Evolutionary conservation across 2,888 invertebrate genomes (phyloP).

Genomic region (Craniophora ligustri): DNA sequence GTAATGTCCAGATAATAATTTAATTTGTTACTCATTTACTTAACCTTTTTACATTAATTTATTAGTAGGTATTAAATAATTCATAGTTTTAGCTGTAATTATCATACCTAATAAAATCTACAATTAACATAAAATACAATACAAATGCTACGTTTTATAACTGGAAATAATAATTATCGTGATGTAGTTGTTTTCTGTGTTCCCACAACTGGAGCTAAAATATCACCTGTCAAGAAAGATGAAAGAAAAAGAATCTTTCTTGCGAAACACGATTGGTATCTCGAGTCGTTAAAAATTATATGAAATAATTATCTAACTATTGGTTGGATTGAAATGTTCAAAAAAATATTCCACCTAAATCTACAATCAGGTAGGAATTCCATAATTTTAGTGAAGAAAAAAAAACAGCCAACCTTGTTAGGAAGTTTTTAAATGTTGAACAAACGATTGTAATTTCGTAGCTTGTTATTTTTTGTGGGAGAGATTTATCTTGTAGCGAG

Average conservation of each 20-base stretch:
- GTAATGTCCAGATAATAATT: neutral
- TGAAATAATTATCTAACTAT: slow-evolving; percentile 39
- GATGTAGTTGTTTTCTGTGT: too few relatives aligned
- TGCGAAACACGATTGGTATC: slow-evolving; percentile 43
- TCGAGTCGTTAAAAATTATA: slow-evolving; percentile 40
- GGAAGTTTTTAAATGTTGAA: slow-evolving; percentile 42
- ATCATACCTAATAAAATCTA: neutral
- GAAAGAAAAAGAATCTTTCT: slow-evolving; percentile 10
- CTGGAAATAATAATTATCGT: too few relatives aligned
- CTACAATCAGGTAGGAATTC: slow-evolving; percentile 43
- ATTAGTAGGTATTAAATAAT: too few relatives aligned
- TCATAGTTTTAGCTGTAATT: too few relatives aligned
- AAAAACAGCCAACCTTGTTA: slow-evolving; percentile 22
- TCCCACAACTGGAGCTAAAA: slow-evolving; percentile 8
- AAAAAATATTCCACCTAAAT: slow-evolving; percentile 47
- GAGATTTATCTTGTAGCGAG: slow-evolving; percentile 41
- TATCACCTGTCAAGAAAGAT: slow-evolving; percentile 12
- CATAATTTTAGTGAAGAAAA: slow-evolving; percentile 8
- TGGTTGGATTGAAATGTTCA: slow-evolving; percentile 11
- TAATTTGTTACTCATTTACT: neutral
- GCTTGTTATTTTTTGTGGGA: slow-evolving; percentile 43
- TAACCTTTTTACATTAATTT: too few relatives aligned
- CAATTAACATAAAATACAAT: neutral
- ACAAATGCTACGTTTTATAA: neutral
- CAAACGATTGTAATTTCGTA: slow-evolving; percentile 34